Percentiles rank a stretch among this genome's conserved stretches.
phyloP scores from a whole-genome alignment of 2,113 vertebrate species.

The Callopanchax toddi region DNA sequence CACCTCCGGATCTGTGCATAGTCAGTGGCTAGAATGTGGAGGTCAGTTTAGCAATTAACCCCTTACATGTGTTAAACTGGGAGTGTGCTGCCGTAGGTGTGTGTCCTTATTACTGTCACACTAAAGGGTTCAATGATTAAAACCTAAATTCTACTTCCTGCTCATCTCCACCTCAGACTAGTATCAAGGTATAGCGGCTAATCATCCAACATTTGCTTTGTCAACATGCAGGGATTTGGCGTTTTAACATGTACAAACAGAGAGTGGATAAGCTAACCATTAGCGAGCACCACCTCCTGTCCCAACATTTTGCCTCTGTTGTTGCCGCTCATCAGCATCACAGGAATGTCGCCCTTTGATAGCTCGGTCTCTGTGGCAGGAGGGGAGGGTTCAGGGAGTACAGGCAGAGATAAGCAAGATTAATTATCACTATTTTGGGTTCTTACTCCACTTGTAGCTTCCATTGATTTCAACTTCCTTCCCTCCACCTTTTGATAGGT shows the following conservation, averaged over 20 bases:
- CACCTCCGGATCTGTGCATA: slow-evolving; percentile 27
- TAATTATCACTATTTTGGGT: slow-evolving; percentile 70
- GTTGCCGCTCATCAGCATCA: slow-evolving; percentile 61
- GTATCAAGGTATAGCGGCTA: too few species aligned
- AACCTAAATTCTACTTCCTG: neutral
- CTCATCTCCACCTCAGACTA: too few species aligned
- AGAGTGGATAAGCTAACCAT: neutral
- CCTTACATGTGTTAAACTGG: slow-evolving; percentile 3
- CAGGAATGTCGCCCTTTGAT: slow-evolving; percentile 54
- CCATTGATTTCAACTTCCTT: slow-evolving; percentile 46
- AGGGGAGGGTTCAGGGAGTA: neutral
- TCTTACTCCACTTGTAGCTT: slow-evolving; percentile 50
- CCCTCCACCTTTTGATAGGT: slow-evolving; percentile 24
- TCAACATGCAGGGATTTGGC: neutral
- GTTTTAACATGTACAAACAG: slow-evolving; percentile 18
- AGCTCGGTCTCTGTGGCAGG: slow-evolving; percentile 21
- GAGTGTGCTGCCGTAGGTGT: too few species aligned
- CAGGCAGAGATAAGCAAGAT: slow-evolving; percentile 46
- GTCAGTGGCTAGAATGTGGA: slow-evolving; percentile 43
- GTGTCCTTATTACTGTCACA: too few species aligned
- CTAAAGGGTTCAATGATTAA: slow-evolving; percentile 3
- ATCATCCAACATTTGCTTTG: slow-evolving; percentile 4
- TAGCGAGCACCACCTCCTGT: slow-evolving; percentile 12
- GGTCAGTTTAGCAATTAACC: slow-evolving; percentile 71
- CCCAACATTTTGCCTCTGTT: slow-evolving; percentile 39